A percentile compares a stretch with the other conserved stretches of the same genome.
Evolutionary conservation across 2,888 invertebrate species (phyloP).

Genomic region (Helicoverpa assulta): DNA sequence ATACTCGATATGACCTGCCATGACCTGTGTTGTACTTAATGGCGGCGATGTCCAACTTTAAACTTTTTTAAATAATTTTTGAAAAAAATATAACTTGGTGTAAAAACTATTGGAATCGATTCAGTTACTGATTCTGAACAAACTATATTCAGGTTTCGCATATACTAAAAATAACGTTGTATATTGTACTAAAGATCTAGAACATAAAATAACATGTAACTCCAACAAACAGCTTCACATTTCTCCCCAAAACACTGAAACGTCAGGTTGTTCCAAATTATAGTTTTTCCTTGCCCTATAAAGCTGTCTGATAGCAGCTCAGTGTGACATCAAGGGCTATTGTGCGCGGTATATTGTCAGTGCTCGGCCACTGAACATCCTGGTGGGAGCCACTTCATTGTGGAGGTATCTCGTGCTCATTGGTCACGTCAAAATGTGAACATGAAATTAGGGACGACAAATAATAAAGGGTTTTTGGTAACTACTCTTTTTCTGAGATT

Average conservation of each 20-base stretch:
- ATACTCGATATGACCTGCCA: too few relatives aligned
- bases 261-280: constrained; percentile 28
- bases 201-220: too few relatives aligned
- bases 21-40: too few relatives aligned
- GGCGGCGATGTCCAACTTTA: too few relatives aligned
- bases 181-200: too few relatives aligned
- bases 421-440: neutral
- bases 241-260: constrained; percentile 12
- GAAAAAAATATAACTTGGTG: too few relatives aligned
- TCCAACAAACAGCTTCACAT: constrained; percentile 10
- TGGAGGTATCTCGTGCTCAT: constrained; percentile 3
- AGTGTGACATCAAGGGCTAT: constrained; percentile 48
- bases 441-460: neutral
- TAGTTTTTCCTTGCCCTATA: constrained; percentile 58
- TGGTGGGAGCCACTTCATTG: constrained; percentile 39
- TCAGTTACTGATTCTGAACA: too few relatives aligned
- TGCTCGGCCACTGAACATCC: constrained; percentile 37
- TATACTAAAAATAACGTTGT: too few relatives aligned
- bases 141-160: too few relatives aligned
- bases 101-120: too few relatives aligned
- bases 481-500: too few relatives aligned
- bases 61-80: too few relatives aligned
- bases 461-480: neutral
- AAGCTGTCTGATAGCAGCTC: constrained; percentile 54
- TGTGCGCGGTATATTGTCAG: constrained; percentile 46